These are phyloP conservation scores for Sitodiplosis mosellana DNA, from an alignment of 1,140 invertebrate genomes.

Conservation along the genomic window DNA sequence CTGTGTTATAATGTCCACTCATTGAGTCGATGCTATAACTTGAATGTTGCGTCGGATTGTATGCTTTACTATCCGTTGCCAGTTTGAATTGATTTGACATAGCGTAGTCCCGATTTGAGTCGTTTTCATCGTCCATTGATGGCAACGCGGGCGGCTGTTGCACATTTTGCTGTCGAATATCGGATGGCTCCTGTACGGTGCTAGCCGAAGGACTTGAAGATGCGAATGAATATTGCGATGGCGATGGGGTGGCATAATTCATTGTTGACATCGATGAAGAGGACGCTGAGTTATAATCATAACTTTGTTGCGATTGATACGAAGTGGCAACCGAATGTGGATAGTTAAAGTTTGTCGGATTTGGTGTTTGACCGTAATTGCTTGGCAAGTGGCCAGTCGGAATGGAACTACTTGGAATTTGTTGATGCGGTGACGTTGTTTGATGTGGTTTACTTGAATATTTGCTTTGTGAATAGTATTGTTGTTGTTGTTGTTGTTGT, in stretches of 20 bases:
- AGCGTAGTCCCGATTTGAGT: not conserved
- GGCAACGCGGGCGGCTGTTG: not conserved
- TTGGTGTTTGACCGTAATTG: too few species aligned
- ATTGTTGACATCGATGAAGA: not conserved
- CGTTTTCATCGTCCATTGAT: not conserved
- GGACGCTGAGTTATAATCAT: not conserved
- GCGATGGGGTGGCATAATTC: not conserved
- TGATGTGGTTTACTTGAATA: too few species aligned
- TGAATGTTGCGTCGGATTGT: not conserved
- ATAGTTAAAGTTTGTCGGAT: too few species aligned
- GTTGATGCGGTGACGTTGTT: too few species aligned
- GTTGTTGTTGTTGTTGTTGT: too few species aligned
- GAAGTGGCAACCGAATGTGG: too few species aligned
- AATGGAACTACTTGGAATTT: too few species aligned
- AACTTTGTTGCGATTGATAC: not conserved
- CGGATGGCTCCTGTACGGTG: not conserved
- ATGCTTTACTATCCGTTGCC: constrained; percentile 1
- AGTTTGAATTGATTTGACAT: constrained; percentile 3
- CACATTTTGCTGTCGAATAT: not conserved
- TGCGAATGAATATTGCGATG: not conserved
- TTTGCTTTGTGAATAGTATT: too few species aligned
- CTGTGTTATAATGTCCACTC: not conserved
- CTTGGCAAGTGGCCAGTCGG: too few species aligned
- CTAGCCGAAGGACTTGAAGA: not conserved
- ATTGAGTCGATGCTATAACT: not conserved